Evolutionary conservation across 2,113 vertebrate genomes (phyloP), one percentile per base, ranked within the genome.

Genomic region (Pomatostomus ruficeps): DNA sequence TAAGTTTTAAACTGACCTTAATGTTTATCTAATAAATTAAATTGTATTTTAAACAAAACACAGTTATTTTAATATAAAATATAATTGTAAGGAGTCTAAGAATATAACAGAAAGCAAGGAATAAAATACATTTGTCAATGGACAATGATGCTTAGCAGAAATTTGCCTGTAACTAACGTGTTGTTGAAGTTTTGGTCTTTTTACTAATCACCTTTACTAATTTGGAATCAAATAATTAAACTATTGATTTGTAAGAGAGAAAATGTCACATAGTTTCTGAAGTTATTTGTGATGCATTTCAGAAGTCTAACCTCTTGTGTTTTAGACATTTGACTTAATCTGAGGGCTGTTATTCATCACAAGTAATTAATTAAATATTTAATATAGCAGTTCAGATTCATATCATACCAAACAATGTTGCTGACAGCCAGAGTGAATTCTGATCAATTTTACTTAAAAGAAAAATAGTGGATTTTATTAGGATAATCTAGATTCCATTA

Each of bases 1-100:
- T 99, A 97, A 98, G 99, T 99, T 86, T 91, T 82, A 75, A 76
- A 89, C 43, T 80, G 11, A 38, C 42, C 11, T 93, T 89, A 38
- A 55, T 49, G 17, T 73, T 95, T 31, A n/a, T 70, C 13, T 59
- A n/a, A 21, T 84, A 54, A 63, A 66, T 72, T 26, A 31, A 36
- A 59, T 65, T 54, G 11, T 72, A 13, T 31, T 88, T 79, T 76
- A 79, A 75, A 1, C 9, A 67, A 58, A 72, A 51, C 15, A 11
- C 8, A 59, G 7, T 59, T 75, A 42, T 68, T 82, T 82, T 61
- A 65, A 43, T 61, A 31, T 7, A 51, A 76, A 86, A 57, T 42
- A 19, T 7, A 71, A 63, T 36, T 61, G 6, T 31, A 70, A 63
- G 24, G 6, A 61, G 20, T 65, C 19, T 52, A 74, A 54, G 28